Evolutionary conservation across 2,113 vertebrate species (phyloP), one percentile per base, ranked within the genome.

Genomic region (Misgurnus mizolepis): DNA sequence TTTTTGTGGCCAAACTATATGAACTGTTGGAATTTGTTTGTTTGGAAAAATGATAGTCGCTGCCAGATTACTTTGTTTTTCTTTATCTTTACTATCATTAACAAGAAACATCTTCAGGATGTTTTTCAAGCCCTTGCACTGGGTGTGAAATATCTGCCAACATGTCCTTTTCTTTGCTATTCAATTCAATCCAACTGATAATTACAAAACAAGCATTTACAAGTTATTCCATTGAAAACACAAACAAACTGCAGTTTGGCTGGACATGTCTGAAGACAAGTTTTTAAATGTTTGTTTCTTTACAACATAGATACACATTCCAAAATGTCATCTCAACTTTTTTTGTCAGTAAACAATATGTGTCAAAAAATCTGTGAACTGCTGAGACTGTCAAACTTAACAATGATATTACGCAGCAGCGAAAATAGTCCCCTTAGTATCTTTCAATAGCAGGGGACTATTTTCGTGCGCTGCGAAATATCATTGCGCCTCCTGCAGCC

Each of bases 31-130:
- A 56, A 53, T 67, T 45, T 68, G 10, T 7, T 70, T 47, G 1
- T 66, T 41, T 15, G 15, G 12, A 53, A 1, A 15, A 43, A 9
- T 43, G 2, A 43, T n/a, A 53, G 50, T 39, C 22, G 75, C 67
- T 65, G 14, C 1, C 78, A 76, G 74, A 84, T 79, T n/a, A 50
- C 47, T 50, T 75, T n/a, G 47, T 34, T 4, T 11, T 34, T 65
- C 50, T 6, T 39, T 34, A 12, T 27, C 14, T 18, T 27, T 12
- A 34, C 4, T 40, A 22, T 45, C 17, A 41, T 49, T 39, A 41
- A 78, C 62, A 64, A 47, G 60, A 64, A n/a, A 64, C 27, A 80
- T 65, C 39, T 55, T 45, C 68, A 47, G 34, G 27, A 34, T 34
- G 27, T 34, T 34, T 34, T 34, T 34, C 27, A 1, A 34, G 27